A percentile compares a stretch with the other conserved stretches of the same genome.
Conservation (phyloP, 2,797 vertebrate species). For the Decapterus maruadsi region DNA sequence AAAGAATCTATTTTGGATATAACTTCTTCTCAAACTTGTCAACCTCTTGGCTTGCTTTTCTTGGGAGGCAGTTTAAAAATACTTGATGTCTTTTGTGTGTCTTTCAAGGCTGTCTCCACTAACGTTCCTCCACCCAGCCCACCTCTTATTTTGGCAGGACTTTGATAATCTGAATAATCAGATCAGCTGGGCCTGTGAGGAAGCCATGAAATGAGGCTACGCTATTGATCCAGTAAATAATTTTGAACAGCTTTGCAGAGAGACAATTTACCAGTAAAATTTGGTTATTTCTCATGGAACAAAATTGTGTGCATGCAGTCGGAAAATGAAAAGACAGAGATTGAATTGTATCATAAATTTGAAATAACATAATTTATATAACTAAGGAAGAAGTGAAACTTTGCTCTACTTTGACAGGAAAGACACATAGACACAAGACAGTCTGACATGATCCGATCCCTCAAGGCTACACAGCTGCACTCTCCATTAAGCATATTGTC, state of each 20-base stretch:
- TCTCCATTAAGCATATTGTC: constrained; percentile 10
- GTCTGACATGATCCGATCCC: neutral
- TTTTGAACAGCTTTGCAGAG: constrained; percentile 43
- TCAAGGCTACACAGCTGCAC: neutral
- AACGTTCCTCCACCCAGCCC: constrained; percentile 41
- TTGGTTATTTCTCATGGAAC: constrained; percentile 16
- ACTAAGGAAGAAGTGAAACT: constrained; percentile 14
- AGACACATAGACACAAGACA: neutral
- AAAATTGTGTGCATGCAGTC: constrained; percentile 5
- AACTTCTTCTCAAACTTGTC: constrained; percentile 51
- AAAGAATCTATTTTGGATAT: constrained; percentile 59
- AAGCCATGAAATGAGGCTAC: constrained; percentile 49
- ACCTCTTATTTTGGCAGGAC: constrained; percentile 61
- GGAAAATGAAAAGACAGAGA: neutral
- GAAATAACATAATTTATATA: neutral
- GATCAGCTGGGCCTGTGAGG: constrained; percentile 52
- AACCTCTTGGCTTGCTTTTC: constrained; percentile 39
- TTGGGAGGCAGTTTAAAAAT: constrained; percentile 62
- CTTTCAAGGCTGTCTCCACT: constrained; percentile 33
- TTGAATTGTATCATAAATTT: constrained; percentile 4
- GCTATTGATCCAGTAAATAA: constrained; percentile 56
- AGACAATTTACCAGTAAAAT: neutral
- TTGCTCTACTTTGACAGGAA: constrained; percentile 8
- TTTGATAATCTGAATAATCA: constrained; percentile 75
- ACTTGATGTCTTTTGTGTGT: constrained; percentile 45